These are phyloP conservation scores for Alviniconcha marisindica DNA, from an alignment of 1,140 invertebrate genomes.

Conservation along the genomic window DNA sequence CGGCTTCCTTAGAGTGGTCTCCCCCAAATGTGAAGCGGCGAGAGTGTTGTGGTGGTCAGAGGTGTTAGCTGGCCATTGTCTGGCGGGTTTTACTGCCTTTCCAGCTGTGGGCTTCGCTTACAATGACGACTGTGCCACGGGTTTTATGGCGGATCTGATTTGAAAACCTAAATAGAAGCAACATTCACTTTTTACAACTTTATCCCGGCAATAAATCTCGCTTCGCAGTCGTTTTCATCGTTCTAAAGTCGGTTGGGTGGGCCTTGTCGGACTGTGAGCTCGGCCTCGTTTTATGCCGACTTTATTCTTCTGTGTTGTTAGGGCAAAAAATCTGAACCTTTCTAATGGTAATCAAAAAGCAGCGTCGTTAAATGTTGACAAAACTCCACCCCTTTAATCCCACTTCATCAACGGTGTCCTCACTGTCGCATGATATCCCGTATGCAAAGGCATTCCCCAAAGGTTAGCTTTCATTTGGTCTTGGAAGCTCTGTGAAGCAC, in stretches of 20 bases:
- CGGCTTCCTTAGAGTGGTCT: too few relatives aligned
- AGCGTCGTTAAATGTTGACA: background rate
- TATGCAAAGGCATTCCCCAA: background rate
- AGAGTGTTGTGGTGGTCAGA: too few relatives aligned
- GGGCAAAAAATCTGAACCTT: background rate
- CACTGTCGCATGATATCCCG: background rate
- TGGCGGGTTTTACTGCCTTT: background rate
- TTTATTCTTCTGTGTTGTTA: background rate
- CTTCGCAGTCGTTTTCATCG: background rate
- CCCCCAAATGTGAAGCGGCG: too few relatives aligned
- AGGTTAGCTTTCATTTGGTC: too few relatives aligned
- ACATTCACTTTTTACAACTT: constrained; percentile 3
- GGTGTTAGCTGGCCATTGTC: background rate
- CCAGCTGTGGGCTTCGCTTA: background rate
- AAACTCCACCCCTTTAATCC: background rate
- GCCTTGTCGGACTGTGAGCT: background rate
- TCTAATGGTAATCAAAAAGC: constrained; percentile 11
- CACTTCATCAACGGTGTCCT: background rate
- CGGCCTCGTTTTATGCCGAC: background rate
- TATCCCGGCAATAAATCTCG: background rate
- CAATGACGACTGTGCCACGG: background rate
- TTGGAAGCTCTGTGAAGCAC: too few relatives aligned
- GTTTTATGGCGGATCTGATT: constrained; percentile 19
- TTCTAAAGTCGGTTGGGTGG: background rate
- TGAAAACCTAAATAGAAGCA: constrained; percentile 33